These are phyloP conservation scores for Allacma fusca DNA, from an alignment of 2,888 invertebrate genomes.

Conservation along the genomic window DNA sequence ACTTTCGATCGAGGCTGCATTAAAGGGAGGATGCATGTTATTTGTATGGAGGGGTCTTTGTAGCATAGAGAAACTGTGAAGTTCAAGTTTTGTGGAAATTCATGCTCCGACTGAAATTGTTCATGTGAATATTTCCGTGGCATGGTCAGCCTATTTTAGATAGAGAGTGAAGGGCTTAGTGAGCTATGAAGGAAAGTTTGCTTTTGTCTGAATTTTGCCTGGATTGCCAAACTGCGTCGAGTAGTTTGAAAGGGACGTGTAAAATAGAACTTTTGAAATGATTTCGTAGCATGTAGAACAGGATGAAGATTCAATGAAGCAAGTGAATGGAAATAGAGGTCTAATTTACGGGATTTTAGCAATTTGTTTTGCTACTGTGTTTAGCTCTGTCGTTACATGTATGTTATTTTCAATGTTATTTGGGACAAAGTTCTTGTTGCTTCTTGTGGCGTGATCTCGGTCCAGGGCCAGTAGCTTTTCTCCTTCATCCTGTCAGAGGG, in stretches of 20 bases:
- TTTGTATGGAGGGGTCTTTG: too few species aligned
- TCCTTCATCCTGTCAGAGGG: not conserved
- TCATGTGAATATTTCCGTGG: constrained; percentile 20
- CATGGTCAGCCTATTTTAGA: not conserved
- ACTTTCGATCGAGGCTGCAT: too few species aligned
- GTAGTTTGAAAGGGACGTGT: constrained; percentile 10
- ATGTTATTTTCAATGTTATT: constrained; percentile 3
- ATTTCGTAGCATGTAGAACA: not conserved
- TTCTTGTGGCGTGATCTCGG: constrained; percentile 7
- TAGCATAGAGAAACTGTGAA: not conserved
- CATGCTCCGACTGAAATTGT: constrained; percentile 2
- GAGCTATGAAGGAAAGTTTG: constrained; percentile 18
- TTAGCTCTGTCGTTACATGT: not conserved
- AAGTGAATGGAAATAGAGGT: constrained; percentile 16
- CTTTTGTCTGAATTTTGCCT: constrained; percentile 20
- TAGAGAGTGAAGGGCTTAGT: constrained; percentile 1
- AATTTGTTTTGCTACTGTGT: constrained; percentile 2
- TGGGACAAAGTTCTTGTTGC: constrained; percentile 4
- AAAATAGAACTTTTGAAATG: constrained; percentile 19
- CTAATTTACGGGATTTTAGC: constrained; percentile 16
- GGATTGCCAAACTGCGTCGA: not conserved
- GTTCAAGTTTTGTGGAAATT: constrained; percentile 10
- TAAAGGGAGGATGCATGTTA: too few species aligned
- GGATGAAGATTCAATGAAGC: constrained; percentile 23
- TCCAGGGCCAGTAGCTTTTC: constrained; percentile 3